Evolutionary conservation across 1,140 invertebrate species (phyloP), one percentile per base, ranked within the genome.

Genomic region (Capitella teleta): DNA sequence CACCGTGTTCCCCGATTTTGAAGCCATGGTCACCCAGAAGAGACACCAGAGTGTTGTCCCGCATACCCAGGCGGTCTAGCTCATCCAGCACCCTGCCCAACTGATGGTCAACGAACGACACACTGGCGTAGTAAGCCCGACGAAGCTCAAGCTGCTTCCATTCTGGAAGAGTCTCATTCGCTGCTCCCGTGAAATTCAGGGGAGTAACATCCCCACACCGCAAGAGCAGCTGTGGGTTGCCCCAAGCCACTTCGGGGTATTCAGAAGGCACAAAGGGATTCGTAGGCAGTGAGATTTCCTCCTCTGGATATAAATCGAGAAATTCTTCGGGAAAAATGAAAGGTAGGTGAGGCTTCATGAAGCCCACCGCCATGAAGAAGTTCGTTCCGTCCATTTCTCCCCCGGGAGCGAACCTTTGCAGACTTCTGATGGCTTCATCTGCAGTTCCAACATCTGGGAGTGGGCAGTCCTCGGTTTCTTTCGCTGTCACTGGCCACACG

Each of bases 11-110:
- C 2, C 57, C 57, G 3, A 59, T 47, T 30, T 56, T 51, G 51
- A 53, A 61, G 8, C 57, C 59, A 44, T 59, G 59, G 43, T 61
- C 57, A 3, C 57, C 55, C 19, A 46, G 43, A 34, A 61, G 54
- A 6, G 53, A 52, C 6, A 61, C 45, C 16, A 59, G 44, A n/a
- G 59, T 59, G 44, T 53, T 56, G 45, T 56, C 55, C 28, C 41
- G 49, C 10, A 61, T 23, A 5, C 59, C 57, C 2, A 49, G 48
- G 5, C 28, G 41, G 16, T 59, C 55, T 18, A 59, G 52, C 24
- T 54, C 55, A 5, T 18, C 12, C 0, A 61, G 18, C 16, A 61
- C 51, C 28, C 46, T 38, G 3, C 59, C 59, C 32, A 61, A 23
- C 18, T 52, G 50, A 36, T 41, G 42, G 28, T 61, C 59, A 4